Evolutionary conservation across 2,113 vertebrate genomes (phyloP).

Genomic region (Bostrychus sinensis): DNA sequence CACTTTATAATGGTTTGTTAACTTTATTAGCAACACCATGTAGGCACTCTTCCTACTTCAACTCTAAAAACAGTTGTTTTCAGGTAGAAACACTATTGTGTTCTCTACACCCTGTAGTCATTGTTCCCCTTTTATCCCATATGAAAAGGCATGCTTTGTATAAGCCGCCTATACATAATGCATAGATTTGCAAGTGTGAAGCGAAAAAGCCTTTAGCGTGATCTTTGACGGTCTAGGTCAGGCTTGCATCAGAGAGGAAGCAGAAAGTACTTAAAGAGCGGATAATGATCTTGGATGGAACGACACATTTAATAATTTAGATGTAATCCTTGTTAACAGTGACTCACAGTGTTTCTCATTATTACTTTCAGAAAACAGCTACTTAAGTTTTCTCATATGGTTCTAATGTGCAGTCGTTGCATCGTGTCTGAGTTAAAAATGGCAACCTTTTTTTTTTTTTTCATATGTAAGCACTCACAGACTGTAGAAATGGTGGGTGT

Average conservation of each 20-base stretch:
- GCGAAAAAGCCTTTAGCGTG: not conserved
- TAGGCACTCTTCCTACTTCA: constrained; percentile 3
- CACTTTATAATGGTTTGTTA: not conserved
- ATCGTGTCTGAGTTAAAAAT: constrained; percentile 7
- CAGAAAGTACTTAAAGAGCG: constrained; percentile 9
- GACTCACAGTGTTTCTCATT: constrained; percentile 22
- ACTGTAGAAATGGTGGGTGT: too few relatives aligned
- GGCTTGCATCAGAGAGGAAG: constrained; percentile 19
- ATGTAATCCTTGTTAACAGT: constrained; percentile 15
- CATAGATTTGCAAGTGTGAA: not conserved
- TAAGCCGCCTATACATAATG: not conserved
- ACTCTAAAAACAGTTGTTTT: not conserved
- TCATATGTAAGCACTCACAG: too few relatives aligned
- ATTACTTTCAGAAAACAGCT: constrained; percentile 3
- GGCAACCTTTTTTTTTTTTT: not conserved
- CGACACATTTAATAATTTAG: constrained; percentile 40
- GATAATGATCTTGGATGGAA: constrained; percentile 31
- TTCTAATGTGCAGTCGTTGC: constrained; percentile 6
- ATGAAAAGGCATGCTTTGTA: not conserved
- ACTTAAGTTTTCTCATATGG: not conserved
- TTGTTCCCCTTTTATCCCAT: constrained; percentile 5
- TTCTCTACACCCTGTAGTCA: not conserved
- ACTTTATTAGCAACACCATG: not conserved
- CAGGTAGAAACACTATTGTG: too few relatives aligned
- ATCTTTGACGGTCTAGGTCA: constrained; percentile 17